These are phyloP conservation scores for Porites lobata DNA, from an alignment of 92 coral and sea anemone genomes.

Conservation along the genomic window DNA sequence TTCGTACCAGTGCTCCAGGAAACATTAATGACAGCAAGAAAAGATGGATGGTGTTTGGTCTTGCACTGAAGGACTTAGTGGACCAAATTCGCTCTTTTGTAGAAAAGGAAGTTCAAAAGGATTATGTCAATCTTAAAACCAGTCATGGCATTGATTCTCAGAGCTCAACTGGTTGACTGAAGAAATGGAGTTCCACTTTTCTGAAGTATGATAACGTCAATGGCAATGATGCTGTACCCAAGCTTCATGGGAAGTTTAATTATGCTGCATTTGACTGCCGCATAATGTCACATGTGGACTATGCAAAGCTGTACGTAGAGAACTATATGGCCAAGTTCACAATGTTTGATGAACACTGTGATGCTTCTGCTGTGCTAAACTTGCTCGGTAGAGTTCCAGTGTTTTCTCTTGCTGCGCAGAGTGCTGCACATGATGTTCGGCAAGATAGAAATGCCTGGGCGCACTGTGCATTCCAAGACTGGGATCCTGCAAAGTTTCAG, in stretches of 20 bases:
- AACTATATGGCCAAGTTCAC: constrained; percentile 21
- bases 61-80: constrained; percentile 73
- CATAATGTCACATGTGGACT: too few relatives aligned
- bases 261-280: too few relatives aligned
- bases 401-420: constrained; percentile 46
- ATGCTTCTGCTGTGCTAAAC: constrained; percentile 67
- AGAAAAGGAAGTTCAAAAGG: constrained; percentile 51
- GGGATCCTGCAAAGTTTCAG: constrained; percentile 29
- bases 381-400: constrained; percentile 64
- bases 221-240: too few relatives aligned
- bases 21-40: constrained; percentile 3
- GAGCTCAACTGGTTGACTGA: constrained; percentile 13
- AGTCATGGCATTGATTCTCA: constrained; percentile 59
- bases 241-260: too few relatives aligned
- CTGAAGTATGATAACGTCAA: not conserved
- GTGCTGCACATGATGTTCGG: constrained; percentile 48
- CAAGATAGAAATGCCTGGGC: constrained; percentile 62
- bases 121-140: constrained; percentile 52
- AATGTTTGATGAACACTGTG: constrained; percentile 39
- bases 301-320: constrained; percentile 42
- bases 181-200: not conserved
- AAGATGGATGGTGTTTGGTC: constrained; percentile 80
- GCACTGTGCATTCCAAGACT: constrained; percentile 49
- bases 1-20: not conserved
- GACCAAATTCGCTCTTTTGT: constrained; percentile 64